Evolutionary conservation across 2,797 vertebrate species (phyloP), one percentile per base, ranked within the genome.

Genomic region (Cynopterus sphinx): DNA sequence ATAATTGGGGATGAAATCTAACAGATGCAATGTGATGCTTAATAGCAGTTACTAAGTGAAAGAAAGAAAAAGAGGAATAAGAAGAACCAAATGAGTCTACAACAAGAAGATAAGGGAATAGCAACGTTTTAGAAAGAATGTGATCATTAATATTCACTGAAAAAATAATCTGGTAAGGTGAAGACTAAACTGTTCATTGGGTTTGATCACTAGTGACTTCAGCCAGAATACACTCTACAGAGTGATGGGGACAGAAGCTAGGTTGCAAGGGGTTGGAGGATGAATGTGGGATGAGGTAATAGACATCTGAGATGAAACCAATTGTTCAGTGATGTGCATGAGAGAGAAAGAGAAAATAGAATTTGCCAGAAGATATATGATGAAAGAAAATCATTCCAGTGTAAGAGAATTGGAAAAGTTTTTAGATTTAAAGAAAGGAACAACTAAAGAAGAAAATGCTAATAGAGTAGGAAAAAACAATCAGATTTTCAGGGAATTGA

Each of bases 311-410:
- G 24, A 41, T 67, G 65, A 79, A 87, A 83, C 46, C 22, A 51
- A 19, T 53, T 74, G 57, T n/a, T 92, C 51, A 36, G 22, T 74
- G 84, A 94, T 87, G 13, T 41, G 24, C 15, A 31, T 81, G 59
- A 84, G 55, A 87, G 24, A n/a, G 26, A 82, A 78, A 49, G 26
- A 87, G n/a, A 31, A 84, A 41, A 16, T 53, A 39, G 46, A 39
- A 2, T 84, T 83, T 91, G 33, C 33, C 57, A 88, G n/a, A 57
- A 87, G 57, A 81, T 31, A 17, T 11, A 71, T 81, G 21, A 63
- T 39, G 51, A 75, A 87, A 49, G 19, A n/a, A 91, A 95, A 87
- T 61, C 46, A 43, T 85, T 92, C 75, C 51, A 86, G 51, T 84
- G 61, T 5, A n/a, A 73, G 24, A 82, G 26, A 77, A 63, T 28